A percentile compares a stretch with the other conserved stretches of the same genome.
These are phyloP conservation scores for Sarcoramphus papa DNA, from an alignment of 2,797 vertebrate genomes.

Conservation along the genomic window DNA sequence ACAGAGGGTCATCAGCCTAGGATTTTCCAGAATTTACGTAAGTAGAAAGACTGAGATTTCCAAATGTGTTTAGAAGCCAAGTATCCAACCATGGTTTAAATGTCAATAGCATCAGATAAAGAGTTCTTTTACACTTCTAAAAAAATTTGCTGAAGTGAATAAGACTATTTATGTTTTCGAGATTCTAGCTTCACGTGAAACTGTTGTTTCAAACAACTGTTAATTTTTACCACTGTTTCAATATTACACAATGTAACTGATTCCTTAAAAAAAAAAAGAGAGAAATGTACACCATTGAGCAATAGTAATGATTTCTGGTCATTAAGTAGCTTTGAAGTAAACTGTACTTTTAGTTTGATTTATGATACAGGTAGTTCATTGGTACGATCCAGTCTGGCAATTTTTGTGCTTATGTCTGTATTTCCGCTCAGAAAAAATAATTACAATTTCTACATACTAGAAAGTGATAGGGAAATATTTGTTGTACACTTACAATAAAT, in stretches of 20 bases:
- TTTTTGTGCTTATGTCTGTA: neutral
- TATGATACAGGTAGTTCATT: neutral
- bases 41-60: neutral
- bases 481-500: neutral
- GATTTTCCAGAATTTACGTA: neutral
- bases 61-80: neutral
- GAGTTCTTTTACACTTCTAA: neutral
- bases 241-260: conserved; percentile 13
- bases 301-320: conserved; percentile 7
- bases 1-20: neutral
- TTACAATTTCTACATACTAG: neutral
- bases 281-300: neutral
- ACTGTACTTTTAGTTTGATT: neutral
- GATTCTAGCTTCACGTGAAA: neutral
- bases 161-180: neutral
- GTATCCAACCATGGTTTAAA: neutral
- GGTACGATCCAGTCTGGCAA: neutral
- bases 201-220: neutral
- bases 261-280: neutral
- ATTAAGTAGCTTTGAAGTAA: neutral
- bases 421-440: neutral
- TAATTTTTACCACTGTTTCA: conserved; percentile 55
- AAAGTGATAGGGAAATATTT: neutral
- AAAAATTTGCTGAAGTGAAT: neutral
- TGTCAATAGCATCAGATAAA: neutral